phyloP scores from a whole-genome alignment of 2,797 vertebrate genomes.

The Urophycis tenuis region DNA sequence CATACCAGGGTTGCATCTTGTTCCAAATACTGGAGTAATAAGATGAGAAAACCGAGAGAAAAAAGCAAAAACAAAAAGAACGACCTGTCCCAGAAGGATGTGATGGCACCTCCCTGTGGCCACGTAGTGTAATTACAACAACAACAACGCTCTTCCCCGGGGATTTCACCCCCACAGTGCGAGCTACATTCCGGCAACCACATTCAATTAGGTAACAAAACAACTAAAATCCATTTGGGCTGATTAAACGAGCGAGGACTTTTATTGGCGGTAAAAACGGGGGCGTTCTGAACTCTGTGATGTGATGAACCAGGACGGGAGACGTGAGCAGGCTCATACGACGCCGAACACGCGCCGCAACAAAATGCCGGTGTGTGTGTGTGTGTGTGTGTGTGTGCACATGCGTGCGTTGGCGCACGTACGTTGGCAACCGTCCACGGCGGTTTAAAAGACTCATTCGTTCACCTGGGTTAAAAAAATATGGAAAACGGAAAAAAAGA shows the following conservation, averaged over 20 bases:
- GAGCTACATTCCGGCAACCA: neutral
- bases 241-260: neutral
- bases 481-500: too few relatives aligned
- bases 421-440: neutral
- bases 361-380: neutral
- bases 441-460: neutral
- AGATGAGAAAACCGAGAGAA: neutral
- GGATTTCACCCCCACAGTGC: constrained; percentile 10
- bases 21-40: constrained; percentile 6
- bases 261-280: neutral
- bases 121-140: constrained; percentile 4
- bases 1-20: constrained; percentile 17
- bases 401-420: neutral
- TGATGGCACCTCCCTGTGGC: constrained; percentile 60
- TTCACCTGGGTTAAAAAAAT: neutral
- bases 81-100: constrained; percentile 18
- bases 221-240: neutral
- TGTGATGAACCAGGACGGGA: neutral
- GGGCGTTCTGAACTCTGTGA: neutral
- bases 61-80: neutral
- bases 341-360: neutral
- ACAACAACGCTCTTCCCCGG: constrained; percentile 7
- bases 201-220: neutral
- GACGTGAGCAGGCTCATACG: neutral
- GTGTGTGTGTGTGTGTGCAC: neutral